Conservation (phyloP, 2,888 invertebrate species). For the Drosophila sordidula region DNA sequence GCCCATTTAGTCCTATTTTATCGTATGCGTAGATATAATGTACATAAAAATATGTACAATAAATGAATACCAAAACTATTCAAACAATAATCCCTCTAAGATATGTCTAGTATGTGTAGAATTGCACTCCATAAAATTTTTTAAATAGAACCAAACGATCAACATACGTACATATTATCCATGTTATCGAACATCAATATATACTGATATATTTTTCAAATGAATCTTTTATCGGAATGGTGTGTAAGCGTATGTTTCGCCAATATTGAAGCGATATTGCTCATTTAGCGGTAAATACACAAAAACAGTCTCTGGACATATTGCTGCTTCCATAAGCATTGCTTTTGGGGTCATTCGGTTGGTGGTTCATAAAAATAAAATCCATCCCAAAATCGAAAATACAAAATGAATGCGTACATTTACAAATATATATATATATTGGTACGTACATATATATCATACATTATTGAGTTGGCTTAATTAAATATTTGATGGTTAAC, state of each 20-base stretch:
- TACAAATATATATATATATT: conserved; percentile 62
- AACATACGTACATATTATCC: not conserved
- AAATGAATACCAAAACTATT: conserved; percentile 25
- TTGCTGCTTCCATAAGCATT: conserved; percentile 17
- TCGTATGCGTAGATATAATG: conserved; percentile 26
- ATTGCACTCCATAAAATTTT: conserved; percentile 42
- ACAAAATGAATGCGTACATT: conserved; percentile 56
- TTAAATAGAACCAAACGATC: not conserved
- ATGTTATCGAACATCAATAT: not conserved
- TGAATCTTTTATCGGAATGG: conserved; percentile 23
- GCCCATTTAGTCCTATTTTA: conserved; percentile 58
- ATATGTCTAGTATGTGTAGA: conserved; percentile 49
- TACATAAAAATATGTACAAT: conserved; percentile 33
- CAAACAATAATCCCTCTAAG: conserved; percentile 32
- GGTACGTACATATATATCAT: conserved; percentile 62
- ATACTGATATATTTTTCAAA: conserved; percentile 5
- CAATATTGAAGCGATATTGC: conserved; percentile 9
- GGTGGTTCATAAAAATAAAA: conserved; percentile 13
- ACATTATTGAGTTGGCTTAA: conserved; percentile 65
- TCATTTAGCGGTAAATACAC: conserved; percentile 4
- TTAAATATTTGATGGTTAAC: conserved; percentile 32
- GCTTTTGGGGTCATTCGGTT: conserved; percentile 1
- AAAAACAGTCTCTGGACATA: conserved; percentile 14
- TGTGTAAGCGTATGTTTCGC: conserved; percentile 4
- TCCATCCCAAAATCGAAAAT: conserved; percentile 53